Base-by-base conservation (phyloP, 2,888 invertebrate species). In the Heliconius erato region DNA sequence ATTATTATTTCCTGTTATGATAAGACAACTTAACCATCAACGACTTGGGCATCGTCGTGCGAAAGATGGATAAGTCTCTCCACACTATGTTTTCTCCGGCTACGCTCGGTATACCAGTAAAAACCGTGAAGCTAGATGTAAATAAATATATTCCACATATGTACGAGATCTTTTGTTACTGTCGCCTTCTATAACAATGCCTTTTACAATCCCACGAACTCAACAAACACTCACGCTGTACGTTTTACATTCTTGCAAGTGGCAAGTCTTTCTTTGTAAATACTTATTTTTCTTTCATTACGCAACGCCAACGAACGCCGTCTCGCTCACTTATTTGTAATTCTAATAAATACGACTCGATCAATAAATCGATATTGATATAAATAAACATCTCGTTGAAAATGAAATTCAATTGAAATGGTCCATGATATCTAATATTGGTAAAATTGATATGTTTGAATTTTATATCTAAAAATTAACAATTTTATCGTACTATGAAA, bases 321-420 rank as follows among this genome's bases (percentile, higher is more conserved):
- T 79, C 82, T 77, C 63, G 71, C 35, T 26, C n/a, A 16, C 76
- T 40, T 54, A 84, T 84, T 85, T 84, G 83, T 83, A 84, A 83
- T 85, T 85, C 83, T 84, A 86, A 86, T 86, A 80, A 79, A 81
- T 71, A 81, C 82, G 78, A 84, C 81, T 83, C 71, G 83, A 69
- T 83, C 76, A 44, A 78, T 80, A 83, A 83, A 84, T 83, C 79
- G 28, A 79, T 82, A 84, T 83, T 76, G 49, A 76, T 82, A 81
- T 84, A 82, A 83, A 84, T 84, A 83, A 81, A 84, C 81, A 77
- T 83, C 77, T 81, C 44, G 68, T 83, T 78, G 77, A 67, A 67
- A 78, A 44, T 83, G 32, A 44, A 67, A 67, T 65, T 44, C n/a
- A 16, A 65, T 77, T 40, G 65, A 77, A 77, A 67, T 40, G 23